Base-by-base conservation (phyloP, 2,888 invertebrate species). In the Noctua janthina region DNA sequence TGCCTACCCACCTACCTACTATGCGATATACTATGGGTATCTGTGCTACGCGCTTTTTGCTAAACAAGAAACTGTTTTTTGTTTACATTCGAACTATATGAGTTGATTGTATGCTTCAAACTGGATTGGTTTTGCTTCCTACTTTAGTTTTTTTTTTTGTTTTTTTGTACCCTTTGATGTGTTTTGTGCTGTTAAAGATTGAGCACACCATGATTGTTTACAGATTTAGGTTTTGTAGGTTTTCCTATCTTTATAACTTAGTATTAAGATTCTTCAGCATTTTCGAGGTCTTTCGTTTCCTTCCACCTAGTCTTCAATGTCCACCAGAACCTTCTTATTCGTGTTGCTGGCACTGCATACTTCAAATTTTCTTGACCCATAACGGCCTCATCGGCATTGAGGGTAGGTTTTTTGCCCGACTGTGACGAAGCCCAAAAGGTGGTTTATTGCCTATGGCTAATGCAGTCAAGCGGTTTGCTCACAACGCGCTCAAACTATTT, bases 11-110 rank as follows among this genome's bases (percentile, higher is more conserved):
- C 66, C 46, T 66, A 54, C 35, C 7, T 51, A 67, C 62, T 74
- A 56, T 49, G 74, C 43, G 11, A 15, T 67, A n/a, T n/a, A 68
- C 68, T 62, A 56, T 56, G 66, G 15, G 56, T 81, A 74, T 74
- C 46, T 73, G 70, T 81, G 75, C 62, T 81, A 78, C 78, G 79
- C 77, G 70, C n/a, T 68, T 85, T 88, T 83, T 81, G 49, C 64
- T 78, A 72, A 82, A 72, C 62, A 70, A 76, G 54, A 87, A 74
- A 23, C 51, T 11, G 87, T 84, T 78, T 85, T 79, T 85, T 79
- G 87, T 83, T 83, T 87, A 74, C 35, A 43, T 69, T 70, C 43
- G n/a, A 43, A 51, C 72, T 39, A 56, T 56, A 74, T 49, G 59
- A 43, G 62, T 70, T 64, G 72, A 81, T 81, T 82, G 73, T 76